Evolutionary conservation across 2,113 vertebrate species (phyloP), one percentile per base, ranked within the genome.

Genomic region (Salminus brasiliensis): DNA sequence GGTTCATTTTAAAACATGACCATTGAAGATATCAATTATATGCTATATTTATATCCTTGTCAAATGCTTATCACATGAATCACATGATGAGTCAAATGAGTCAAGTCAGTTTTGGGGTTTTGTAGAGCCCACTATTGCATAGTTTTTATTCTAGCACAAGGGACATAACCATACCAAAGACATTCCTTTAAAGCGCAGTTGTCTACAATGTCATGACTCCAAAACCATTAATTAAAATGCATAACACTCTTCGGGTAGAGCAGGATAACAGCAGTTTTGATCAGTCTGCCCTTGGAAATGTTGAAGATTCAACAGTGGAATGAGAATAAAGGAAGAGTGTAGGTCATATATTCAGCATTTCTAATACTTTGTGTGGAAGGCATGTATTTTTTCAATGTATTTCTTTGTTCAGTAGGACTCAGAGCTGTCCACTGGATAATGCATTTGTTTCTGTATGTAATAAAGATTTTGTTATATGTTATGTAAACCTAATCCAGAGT

Each of bases 201-300:
- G 32, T 60, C 43, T 74, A 55, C 41, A 80, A 60, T 72, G 72
- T 69, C 45, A 43, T 32, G 63, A 74, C 69, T 80, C 45, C 68
- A 76, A 79, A 80, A 69, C 59, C 81, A 36, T 83, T 80, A 59
- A 85, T 83, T 85, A 83, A 74, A 83, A 83, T 80, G 72, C 81
- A 69, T 78, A 80, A 74, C 78, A 78, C 69, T 82, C 36, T 73
- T 77, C 79, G 78, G 84, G 84, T 85, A 66, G 68, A 65, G 68
- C 55, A 70, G 78, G 65, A 74, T 78, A 68, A 80, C 78, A 80
- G 60, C 34, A 59, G 45, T 36, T 83, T 83, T 82, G 80, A 85
- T 77, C 78, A 74, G 67, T 66, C 45, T 52, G 57, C 78, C 63
- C 70, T 74, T 76, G 71, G 63, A 36, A n/a, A 71, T 59, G 65